A percentile compares a stretch with the other conserved stretches of the same genome.
These are phyloP conservation scores for Styela plicata DNA, from an alignment of 23 tunicate genomes.

Conservation along the genomic window DNA sequence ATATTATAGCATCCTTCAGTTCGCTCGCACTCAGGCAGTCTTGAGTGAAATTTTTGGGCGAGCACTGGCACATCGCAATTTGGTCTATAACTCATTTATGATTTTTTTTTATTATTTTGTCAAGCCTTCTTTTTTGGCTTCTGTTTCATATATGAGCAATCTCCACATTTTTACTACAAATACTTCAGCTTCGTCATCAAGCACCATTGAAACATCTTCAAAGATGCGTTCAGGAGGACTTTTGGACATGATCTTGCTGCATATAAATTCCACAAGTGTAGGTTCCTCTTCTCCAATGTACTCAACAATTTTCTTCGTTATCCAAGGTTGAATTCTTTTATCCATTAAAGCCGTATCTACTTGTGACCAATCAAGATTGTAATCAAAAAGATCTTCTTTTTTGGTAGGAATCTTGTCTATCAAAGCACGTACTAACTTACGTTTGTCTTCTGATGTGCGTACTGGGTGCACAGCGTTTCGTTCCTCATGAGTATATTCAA, in stretches of 20 bases:
- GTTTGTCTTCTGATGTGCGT: conserved; percentile 68
- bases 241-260: conserved; percentile 92
- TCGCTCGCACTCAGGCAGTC: too few relatives aligned
- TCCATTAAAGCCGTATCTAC: conserved; percentile 76
- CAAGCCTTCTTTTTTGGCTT: conserved; percentile 88
- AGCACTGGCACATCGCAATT: background rate
- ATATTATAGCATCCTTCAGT: too few relatives aligned
- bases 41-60: background rate
- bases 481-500: conserved; percentile 82
- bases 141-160: conserved; percentile 90
- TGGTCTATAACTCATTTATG: background rate
- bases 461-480: conserved; percentile 59
- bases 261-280: conserved; percentile 93
- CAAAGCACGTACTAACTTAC: conserved; percentile 74
- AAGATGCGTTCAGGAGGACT: conserved; percentile 78
- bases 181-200: conserved; percentile 99
- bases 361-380: conserved; percentile 86
- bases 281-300: conserved; percentile 99
- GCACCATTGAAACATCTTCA: conserved; percentile 89
- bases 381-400: conserved; percentile 87
- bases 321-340: conserved; percentile 97
- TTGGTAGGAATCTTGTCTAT: conserved; percentile 97
- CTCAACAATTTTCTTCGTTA: conserved; percentile 86
- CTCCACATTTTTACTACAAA: conserved; percentile 99
- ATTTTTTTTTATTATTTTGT: conserved; percentile 41